phyloP scores from a whole-genome alignment of 35 echinoderm and acorn worm genomes.

The Lytechinus variegatus region DNA sequence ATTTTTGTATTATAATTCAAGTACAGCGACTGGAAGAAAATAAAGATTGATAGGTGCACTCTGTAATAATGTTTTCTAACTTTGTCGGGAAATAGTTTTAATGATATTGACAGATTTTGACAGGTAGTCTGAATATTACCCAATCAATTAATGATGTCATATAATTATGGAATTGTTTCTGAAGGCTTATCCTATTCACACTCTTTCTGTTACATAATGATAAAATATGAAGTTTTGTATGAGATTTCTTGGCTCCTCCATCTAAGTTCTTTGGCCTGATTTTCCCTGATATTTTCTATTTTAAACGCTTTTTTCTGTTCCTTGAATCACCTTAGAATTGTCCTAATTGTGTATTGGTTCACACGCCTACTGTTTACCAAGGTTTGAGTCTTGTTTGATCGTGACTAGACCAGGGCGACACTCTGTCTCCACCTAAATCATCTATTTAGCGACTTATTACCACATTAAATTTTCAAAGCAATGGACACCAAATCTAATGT shows the following conservation, averaged over 20 bases:
- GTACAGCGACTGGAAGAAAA: neutral
- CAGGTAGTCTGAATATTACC: neutral
- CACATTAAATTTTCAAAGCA: slow-evolving; percentile 23
- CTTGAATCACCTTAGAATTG: neutral
- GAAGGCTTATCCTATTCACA: neutral
- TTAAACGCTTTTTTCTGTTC: neutral
- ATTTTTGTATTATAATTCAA: neutral
- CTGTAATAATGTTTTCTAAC: neutral
- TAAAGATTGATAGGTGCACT: neutral
- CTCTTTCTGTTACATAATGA: neutral
- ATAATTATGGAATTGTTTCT: neutral
- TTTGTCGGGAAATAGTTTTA: neutral
- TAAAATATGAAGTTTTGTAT: neutral
- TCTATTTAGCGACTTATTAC: slow-evolving; percentile 21
- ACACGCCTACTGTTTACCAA: slow-evolving; percentile 37
- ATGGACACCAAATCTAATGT: slow-evolving; percentile 6
- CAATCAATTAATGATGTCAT: neutral
- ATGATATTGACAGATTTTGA: neutral
- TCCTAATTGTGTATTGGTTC: slow-evolving; percentile 30
- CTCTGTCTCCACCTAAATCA: neutral
- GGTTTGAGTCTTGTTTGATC: slow-evolving; percentile 44
- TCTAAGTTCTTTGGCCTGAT: neutral
- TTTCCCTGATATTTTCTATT: neutral
- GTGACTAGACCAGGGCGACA: slow-evolving; percentile 30
- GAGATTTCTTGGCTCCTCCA: neutral